Evolutionary conservation across 1,140 invertebrate species (phyloP).

Genomic region (Nylanderia fulva): DNA sequence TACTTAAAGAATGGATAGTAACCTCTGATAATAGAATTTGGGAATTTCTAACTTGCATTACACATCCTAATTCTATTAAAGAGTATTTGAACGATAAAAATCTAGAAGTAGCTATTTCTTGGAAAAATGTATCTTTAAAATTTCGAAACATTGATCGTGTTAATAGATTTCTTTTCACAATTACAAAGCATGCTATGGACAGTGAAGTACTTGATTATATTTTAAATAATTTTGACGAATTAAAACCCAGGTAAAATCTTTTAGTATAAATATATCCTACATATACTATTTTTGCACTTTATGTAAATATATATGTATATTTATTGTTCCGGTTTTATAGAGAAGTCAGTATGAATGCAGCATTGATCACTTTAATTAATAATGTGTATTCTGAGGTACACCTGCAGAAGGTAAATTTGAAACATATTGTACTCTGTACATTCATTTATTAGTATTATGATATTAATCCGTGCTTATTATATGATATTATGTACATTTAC

Average conservation of each 20-base stretch:
- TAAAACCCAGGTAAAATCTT: background rate
- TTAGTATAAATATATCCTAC: too few relatives aligned
- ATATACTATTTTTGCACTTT: background rate
- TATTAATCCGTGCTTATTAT: too few relatives aligned
- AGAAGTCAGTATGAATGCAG: background rate
- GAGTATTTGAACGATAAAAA: background rate
- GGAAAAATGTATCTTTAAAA: too few relatives aligned
- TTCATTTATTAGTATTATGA: too few relatives aligned
- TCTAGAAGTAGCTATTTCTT: too few relatives aligned
- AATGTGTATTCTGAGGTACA: background rate
- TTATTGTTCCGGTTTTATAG: background rate
- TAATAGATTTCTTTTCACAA: background rate
- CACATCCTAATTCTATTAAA: background rate
- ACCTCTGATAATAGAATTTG: background rate
- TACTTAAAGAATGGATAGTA: background rate
- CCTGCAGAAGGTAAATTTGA: slow-evolving; percentile 13
- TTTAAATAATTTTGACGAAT: background rate
- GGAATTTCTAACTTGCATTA: background rate
- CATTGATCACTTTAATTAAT: background rate
- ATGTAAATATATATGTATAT: background rate
- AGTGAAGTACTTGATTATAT: background rate
- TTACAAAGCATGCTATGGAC: background rate
- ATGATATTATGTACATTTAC: too few relatives aligned
- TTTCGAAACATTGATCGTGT: background rate
- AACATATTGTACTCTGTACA: background rate